These are phyloP conservation scores for Valencia hispanica DNA, from an alignment of 2,797 vertebrate genomes.

Conservation along the genomic window DNA sequence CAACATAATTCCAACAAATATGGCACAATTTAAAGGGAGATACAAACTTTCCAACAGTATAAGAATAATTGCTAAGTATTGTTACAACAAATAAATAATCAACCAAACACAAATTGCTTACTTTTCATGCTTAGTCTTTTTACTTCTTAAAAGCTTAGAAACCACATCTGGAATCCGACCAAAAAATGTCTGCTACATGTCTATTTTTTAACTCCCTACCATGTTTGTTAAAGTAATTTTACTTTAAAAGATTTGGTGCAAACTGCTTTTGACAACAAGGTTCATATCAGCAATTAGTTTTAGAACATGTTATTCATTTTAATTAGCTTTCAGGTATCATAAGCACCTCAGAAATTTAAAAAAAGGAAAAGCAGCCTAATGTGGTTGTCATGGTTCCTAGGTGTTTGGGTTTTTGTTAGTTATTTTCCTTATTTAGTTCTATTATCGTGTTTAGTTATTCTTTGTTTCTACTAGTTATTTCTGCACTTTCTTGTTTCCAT, in stretches of 20 bases:
- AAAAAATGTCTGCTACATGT: neutral
- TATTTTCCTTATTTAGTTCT: too few relatives aligned
- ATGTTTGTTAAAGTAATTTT: slow-evolving; percentile 64
- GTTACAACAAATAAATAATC: neutral
- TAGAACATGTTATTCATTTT: slow-evolving; percentile 40
- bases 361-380: slow-evolving; percentile 43
- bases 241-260: slow-evolving; percentile 39
- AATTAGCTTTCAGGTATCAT: slow-evolving; percentile 40
- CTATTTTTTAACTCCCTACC: slow-evolving; percentile 27
- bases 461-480: too few relatives aligned
- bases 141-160: slow-evolving; percentile 41
- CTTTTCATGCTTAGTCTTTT: slow-evolving; percentile 22
- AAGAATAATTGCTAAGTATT: neutral
- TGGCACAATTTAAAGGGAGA: too few relatives aligned
- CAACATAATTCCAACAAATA: too few relatives aligned
- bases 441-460: too few relatives aligned
- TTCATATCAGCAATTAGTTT: slow-evolving; percentile 67
- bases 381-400: too few relatives aligned
- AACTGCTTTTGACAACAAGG: slow-evolving; percentile 49
- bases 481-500: too few relatives aligned
- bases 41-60: too few relatives aligned
- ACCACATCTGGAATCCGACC: neutral
- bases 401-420: too few relatives aligned
- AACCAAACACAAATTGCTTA: slow-evolving; percentile 24
- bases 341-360: slow-evolving; percentile 30